phyloP scores from a whole-genome alignment of 2,797 vertebrate genomes.

The Vireo griseus region DNA sequence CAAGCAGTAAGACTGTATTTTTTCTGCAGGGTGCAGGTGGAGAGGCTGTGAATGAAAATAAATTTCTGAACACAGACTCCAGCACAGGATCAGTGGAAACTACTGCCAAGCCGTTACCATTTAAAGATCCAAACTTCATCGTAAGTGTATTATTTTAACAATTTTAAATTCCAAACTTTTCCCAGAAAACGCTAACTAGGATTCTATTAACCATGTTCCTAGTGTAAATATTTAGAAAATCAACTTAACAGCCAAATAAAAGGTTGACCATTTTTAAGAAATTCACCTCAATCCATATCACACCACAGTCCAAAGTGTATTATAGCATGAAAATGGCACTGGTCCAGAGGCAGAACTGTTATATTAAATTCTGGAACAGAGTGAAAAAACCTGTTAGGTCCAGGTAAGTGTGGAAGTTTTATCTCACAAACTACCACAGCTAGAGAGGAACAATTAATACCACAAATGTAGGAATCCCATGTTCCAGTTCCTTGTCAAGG shows the following conservation, averaged over 20 bases:
- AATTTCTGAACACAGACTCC: slow-evolving; percentile 74
- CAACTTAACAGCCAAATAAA: neutral
- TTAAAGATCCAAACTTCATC: slow-evolving; percentile 89
- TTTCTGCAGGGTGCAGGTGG: slow-evolving; percentile 69
- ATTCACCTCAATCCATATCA: neutral
- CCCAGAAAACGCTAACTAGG: neutral
- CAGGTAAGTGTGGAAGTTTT: neutral
- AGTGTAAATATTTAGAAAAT: slow-evolving; percentile 1
- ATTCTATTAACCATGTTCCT: neutral
- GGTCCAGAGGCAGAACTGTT: neutral
- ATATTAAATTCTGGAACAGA: neutral
- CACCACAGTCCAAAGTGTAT: neutral
- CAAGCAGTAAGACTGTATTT: neutral
- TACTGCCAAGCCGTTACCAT: slow-evolving; percentile 81
- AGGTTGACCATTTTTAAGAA: neutral
- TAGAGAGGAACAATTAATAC: neutral
- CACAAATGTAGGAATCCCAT: neutral
- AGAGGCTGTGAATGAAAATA: slow-evolving; percentile 80
- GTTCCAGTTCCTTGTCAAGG: neutral
- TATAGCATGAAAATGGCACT: neutral
- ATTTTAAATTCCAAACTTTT: neutral
- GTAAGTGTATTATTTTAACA: slow-evolving; percentile 73
- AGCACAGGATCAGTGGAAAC: slow-evolving; percentile 73
- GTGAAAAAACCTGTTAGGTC: neutral
- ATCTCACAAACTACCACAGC: neutral